A percentile compares a stretch with the other conserved stretches of the same genome.
Conservation (phyloP, 2,797 vertebrate species). For the Semaprochilodus insignis region DNA sequence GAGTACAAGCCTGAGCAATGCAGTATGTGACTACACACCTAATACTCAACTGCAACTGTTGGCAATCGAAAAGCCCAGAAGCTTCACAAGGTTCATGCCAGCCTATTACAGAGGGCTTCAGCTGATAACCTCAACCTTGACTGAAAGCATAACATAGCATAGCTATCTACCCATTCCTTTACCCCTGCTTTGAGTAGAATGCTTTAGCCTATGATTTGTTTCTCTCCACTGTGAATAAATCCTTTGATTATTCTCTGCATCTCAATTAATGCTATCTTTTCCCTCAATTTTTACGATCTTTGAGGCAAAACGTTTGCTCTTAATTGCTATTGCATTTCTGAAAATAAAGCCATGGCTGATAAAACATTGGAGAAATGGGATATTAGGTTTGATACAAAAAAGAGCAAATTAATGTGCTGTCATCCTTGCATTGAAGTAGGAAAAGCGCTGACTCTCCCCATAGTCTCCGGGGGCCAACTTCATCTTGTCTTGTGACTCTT, state of each 20-base stretch:
- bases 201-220: slow-evolving; percentile 35
- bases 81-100: slow-evolving; percentile 8
- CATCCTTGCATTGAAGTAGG: slow-evolving; percentile 71
- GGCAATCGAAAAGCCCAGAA: slow-evolving; percentile 5
- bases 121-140: slow-evolving; percentile 37
- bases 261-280: slow-evolving; percentile 61
- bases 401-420: slow-evolving; percentile 68
- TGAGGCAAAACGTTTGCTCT: slow-evolving; percentile 51
- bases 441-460: slow-evolving; percentile 60
- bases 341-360: slow-evolving; percentile 54
- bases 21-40: neutral
- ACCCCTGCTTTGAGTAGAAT: slow-evolving; percentile 19
- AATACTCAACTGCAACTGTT: neutral
- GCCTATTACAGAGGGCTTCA: slow-evolving; percentile 26
- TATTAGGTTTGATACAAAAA: slow-evolving; percentile 65
- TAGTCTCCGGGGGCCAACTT: slow-evolving; percentile 59
- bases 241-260: slow-evolving; percentile 57
- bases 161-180: neutral
- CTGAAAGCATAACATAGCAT: neutral
- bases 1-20: neutral
- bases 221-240: slow-evolving; percentile 53
- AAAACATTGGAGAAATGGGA: slow-evolving; percentile 64
- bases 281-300: slow-evolving; percentile 58
- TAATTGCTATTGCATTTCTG: slow-evolving; percentile 58
- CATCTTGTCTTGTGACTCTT: slow-evolving; percentile 66